Evolutionary conservation across 2,888 invertebrate species (phyloP).

Genomic region (Sinhomidia bicolor): DNA sequence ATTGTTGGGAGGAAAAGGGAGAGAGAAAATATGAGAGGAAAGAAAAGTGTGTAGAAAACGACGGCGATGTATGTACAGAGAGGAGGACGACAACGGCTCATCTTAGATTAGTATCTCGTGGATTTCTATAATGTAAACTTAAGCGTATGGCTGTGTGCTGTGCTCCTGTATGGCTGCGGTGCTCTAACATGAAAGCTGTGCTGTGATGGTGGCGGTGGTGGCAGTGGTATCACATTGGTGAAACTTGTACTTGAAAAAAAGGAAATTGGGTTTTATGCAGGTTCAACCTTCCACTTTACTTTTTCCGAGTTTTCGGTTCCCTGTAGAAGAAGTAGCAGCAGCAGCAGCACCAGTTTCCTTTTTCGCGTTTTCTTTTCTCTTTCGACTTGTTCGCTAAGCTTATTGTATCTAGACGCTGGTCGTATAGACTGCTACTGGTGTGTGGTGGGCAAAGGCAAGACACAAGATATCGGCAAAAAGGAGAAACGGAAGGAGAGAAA

Average conservation of each 20-base stretch:
- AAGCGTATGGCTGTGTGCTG: not conserved
- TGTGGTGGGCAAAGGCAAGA: no score
- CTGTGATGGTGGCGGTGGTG: not conserved
- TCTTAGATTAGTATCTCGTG: slow-evolving; percentile 59
- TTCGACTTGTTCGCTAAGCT: no score
- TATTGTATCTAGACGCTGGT: no score
- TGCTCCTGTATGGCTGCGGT: not conserved
- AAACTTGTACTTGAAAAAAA: not conserved
- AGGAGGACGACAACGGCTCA: slow-evolving; percentile 37
- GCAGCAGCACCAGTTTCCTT: no score
- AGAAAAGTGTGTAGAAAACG: not conserved
- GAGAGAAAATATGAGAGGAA: no score
- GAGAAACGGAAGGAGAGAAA: slow-evolving; percentile 9
- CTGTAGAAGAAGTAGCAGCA: no score
- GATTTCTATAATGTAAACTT: not conserved
- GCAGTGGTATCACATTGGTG: not conserved
- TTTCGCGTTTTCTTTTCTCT: no score
- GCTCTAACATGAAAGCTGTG: not conserved
- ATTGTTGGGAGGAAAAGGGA: no score
- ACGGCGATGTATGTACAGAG: not conserved
- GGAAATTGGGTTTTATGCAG: no score
- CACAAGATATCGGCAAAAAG: not conserved
- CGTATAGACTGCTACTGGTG: not conserved
- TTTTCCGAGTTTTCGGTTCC: not conserved
- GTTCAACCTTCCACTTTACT: slow-evolving; percentile 47